Percentiles rank a stretch among this genome's conserved stretches.
Conservation (phyloP, 2,888 invertebrate genomes). For the Orthosia gothica region DNA sequence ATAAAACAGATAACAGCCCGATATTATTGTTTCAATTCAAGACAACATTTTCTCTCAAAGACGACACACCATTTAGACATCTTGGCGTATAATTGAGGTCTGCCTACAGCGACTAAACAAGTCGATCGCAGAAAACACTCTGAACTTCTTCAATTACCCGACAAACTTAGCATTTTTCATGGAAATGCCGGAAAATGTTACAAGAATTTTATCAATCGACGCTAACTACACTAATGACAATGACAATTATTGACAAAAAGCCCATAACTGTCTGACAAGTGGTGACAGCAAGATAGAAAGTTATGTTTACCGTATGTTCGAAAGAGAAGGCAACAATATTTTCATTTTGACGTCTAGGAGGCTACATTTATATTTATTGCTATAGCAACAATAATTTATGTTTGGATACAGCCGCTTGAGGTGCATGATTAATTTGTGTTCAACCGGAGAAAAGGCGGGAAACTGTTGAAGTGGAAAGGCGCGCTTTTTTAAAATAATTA, state of each 20-base stretch:
- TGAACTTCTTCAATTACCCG: slow-evolving; percentile 29
- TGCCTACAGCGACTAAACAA: slow-evolving; percentile 5
- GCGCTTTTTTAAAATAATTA: too few relatives aligned
- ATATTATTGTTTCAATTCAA: slow-evolving; percentile 47
- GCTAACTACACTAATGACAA: slow-evolving; percentile 55
- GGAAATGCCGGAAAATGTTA: slow-evolving; percentile 42
- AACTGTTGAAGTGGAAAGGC: too few relatives aligned
- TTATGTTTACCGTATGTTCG: accelerated
- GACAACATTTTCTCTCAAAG: slow-evolving; percentile 36
- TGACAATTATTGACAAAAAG: slow-evolving; percentile 36
- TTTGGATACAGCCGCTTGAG: slow-evolving; percentile 8
- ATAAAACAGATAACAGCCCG: slow-evolving; percentile 43
- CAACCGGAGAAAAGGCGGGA: too few relatives aligned
- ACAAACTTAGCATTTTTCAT: slow-evolving; percentile 61
- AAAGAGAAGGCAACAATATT: slow-evolving; percentile 32
- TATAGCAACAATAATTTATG: slow-evolving; percentile 7
- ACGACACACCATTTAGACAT: slow-evolving; percentile 87
- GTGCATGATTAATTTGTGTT: too few relatives aligned
- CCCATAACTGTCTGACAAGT: not conserved
- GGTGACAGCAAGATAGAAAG: slow-evolving; percentile 44
- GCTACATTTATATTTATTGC: not conserved
- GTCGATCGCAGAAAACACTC: slow-evolving; percentile 5
- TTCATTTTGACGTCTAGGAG: not conserved
- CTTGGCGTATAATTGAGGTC: slow-evolving; percentile 59
- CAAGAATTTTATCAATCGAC: slow-evolving; percentile 52